Evolutionary conservation across 2,888 invertebrate genomes (phyloP).

Genomic region (Cheilosia impressa): DNA sequence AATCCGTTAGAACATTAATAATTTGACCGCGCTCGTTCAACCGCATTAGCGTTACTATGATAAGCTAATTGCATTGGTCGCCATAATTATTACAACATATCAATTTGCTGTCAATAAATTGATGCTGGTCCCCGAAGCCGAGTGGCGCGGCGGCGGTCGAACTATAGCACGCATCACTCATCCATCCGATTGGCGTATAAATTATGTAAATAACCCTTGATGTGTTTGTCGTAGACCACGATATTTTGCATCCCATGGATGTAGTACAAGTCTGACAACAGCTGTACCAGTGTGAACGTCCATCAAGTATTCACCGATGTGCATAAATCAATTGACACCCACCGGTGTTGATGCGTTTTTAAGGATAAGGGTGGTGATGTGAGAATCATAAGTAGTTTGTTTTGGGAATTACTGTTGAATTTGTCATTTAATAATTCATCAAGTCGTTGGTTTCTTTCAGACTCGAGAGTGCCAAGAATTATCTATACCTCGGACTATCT

Average conservation of each 20-base stretch:
- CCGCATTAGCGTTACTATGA: constrained; percentile 62
- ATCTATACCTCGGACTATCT: too few species aligned
- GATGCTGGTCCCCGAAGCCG: constrained; percentile 43
- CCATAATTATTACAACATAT: constrained; percentile 71
- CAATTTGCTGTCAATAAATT: constrained; percentile 71
- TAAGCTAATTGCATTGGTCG: constrained; percentile 69
- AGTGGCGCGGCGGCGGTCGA: not conserved
- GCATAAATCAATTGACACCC: constrained; percentile 38
- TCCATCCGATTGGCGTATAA: constrained; percentile 48
- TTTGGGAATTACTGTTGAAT: not conserved
- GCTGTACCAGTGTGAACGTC: constrained; percentile 6
- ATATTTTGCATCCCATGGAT: constrained; percentile 15
- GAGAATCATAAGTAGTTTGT: not conserved
- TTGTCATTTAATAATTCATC: not conserved
- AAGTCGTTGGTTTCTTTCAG: too few species aligned
- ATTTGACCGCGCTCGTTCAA: constrained; percentile 26
- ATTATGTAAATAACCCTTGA: constrained; percentile 61
- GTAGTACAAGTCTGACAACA: constrained; percentile 37
- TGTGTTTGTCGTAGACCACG: constrained; percentile 45
- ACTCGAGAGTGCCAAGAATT: too few species aligned
- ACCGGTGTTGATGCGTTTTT: not conserved
- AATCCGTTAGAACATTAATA: constrained; percentile 29
- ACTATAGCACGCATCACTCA: constrained; percentile 49
- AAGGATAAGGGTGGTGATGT: not conserved
- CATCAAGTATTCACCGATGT: constrained; percentile 25